Percentiles rank a stretch among this genome's conserved stretches.
phyloP scores from a whole-genome alignment of 2,888 invertebrate genomes.

The Bellardia pandia region DNA sequence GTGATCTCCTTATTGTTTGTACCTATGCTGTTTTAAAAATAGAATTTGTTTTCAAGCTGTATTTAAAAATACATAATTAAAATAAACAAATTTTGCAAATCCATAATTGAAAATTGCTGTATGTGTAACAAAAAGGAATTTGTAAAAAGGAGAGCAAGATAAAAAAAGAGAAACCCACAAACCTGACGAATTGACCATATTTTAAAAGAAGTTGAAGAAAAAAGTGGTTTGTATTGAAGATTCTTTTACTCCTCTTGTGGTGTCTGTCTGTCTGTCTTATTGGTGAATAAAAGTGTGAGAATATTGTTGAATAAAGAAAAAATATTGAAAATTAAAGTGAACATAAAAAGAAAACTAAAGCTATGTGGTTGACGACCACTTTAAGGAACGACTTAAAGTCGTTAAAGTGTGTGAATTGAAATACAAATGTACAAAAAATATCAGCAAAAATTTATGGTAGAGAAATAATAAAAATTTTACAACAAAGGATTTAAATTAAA shows the following conservation, averaged over 20 bases:
- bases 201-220: constrained; percentile 47
- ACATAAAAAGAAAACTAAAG: constrained; percentile 72
- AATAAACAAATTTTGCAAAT: constrained; percentile 26
- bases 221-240: constrained; percentile 65
- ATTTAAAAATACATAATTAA: constrained; percentile 21
- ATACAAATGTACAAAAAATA: constrained; percentile 44
- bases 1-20: neutral
- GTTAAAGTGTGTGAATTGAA: constrained; percentile 72
- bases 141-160: constrained; percentile 51
- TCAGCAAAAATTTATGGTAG: constrained; percentile 54
- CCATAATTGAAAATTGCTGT: constrained; percentile 4
- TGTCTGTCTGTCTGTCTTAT: constrained; percentile 50
- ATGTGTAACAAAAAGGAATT: constrained; percentile 52
- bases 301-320: constrained; percentile 60
- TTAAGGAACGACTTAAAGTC: constrained; percentile 73
- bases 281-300: constrained; percentile 69
- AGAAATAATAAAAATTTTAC: constrained; percentile 45
- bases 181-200: constrained; percentile 71
- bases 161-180: constrained; percentile 65
- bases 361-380: constrained; percentile 72
- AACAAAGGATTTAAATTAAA: constrained; percentile 50
- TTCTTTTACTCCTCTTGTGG: constrained; percentile 68
- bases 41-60: constrained; percentile 15
- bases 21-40: constrained; percentile 21
- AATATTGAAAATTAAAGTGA: constrained; percentile 70